Evolutionary conservation across 1,140 invertebrate genomes (phyloP).

Genomic region (Drosophila suzukii): DNA sequence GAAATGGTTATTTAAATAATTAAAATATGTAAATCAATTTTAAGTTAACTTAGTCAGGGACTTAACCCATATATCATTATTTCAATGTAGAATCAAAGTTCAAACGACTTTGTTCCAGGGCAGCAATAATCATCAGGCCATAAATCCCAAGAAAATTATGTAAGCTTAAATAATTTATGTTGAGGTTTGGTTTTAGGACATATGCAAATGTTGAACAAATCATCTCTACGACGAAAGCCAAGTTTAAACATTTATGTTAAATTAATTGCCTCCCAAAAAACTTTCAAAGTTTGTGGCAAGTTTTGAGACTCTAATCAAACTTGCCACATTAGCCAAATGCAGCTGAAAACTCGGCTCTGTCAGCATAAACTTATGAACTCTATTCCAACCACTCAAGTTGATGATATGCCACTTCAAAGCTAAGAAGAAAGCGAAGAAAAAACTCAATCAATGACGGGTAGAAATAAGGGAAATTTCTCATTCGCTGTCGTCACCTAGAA

Average conservation of each 20-base stretch:
- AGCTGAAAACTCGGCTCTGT: slow-evolving; percentile 16
- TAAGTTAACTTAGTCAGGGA: too few species aligned
- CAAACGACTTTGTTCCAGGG: not conserved
- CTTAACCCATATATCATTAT: too few species aligned
- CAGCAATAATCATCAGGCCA: slow-evolving; percentile 1
- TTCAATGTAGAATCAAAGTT: not conserved
- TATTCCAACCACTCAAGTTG: slow-evolving; percentile 61
- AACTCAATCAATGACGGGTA: slow-evolving; percentile 52
- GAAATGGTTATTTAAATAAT: too few species aligned
- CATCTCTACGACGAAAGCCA: not conserved
- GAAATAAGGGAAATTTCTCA: slow-evolving; percentile 73
- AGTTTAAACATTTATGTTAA: slow-evolving; percentile 18
- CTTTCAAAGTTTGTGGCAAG: slow-evolving; percentile 16
- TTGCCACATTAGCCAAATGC: slow-evolving; percentile 64
- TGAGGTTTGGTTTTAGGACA: not conserved
- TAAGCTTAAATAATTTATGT: slow-evolving; percentile 5
- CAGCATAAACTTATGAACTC: slow-evolving; percentile 43
- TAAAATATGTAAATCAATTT: too few species aligned
- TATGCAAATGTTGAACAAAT: not conserved
- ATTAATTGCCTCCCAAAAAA: slow-evolving; percentile 25
- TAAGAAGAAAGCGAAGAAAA: slow-evolving; percentile 10
- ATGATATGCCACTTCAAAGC: slow-evolving; percentile 64
- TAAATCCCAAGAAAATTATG: slow-evolving; percentile 13
- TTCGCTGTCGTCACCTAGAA: slow-evolving; percentile 54
- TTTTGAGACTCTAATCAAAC: slow-evolving; percentile 56